Evolutionary conservation across 2,113 vertebrate genomes (phyloP).

Genomic region (Silurus meridionalis): DNA sequence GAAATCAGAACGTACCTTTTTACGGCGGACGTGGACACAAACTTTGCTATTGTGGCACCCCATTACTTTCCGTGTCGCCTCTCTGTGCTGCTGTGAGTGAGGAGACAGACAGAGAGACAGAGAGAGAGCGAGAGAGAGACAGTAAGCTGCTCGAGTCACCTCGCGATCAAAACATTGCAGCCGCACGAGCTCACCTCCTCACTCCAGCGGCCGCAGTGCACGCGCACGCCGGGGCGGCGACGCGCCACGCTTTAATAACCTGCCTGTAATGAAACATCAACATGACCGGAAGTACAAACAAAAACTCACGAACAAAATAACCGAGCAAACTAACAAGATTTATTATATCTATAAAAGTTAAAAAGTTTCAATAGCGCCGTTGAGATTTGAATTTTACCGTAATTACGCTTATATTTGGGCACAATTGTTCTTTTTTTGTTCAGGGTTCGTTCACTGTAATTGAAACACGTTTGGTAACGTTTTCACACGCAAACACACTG

Average conservation of each 20-base stretch:
- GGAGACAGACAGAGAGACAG: background rate
- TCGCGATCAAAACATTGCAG: conserved; percentile 20
- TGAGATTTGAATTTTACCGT: conserved; percentile 40
- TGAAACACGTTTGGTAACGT: background rate
- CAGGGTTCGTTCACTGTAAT: background rate
- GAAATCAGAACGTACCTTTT: conserved; percentile 38
- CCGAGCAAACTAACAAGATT: background rate
- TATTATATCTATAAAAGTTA: background rate
- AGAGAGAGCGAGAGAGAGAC: background rate
- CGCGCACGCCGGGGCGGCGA: background rate
- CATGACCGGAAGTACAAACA: background rate
- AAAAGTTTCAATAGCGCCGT: background rate
- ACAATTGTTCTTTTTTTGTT: background rate
- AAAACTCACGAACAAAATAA: background rate
- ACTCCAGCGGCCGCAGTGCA: background rate
- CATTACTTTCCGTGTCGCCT: conserved; percentile 54
- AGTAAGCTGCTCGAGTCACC: background rate
- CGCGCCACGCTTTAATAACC: background rate
- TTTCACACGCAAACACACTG: background rate
- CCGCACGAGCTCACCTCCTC: conserved; percentile 11
- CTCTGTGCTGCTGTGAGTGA: background rate
- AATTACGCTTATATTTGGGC: background rate
- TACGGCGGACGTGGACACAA: conserved; percentile 45
- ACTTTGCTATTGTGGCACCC: conserved; percentile 72
- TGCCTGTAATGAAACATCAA: background rate